Evolutionary conservation across 2,113 vertebrate genomes (phyloP).

Genomic region (Chlorodrepanis virens): DNA sequence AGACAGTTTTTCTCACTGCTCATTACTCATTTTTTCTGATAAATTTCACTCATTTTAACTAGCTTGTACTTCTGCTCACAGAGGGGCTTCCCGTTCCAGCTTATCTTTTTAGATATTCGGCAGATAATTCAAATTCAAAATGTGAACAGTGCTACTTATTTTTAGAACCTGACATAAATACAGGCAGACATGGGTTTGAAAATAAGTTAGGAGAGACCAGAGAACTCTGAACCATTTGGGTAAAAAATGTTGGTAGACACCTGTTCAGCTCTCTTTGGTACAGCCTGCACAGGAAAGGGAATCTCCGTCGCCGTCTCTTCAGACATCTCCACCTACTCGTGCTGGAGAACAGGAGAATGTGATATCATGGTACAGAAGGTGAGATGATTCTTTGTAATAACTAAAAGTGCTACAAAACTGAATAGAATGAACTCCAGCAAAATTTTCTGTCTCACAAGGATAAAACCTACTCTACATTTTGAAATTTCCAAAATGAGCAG

Average conservation of each 20-base stretch:
- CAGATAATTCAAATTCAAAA: conserved; percentile 56
- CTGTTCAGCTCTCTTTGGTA: background rate
- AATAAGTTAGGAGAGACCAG: background rate
- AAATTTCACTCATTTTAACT: conserved; percentile 52
- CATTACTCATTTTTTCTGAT: conserved; percentile 67
- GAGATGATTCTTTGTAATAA: background rate
- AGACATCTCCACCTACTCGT: background rate
- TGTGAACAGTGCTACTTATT: background rate
- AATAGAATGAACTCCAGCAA: background rate
- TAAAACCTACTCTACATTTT: background rate
- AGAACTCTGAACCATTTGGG: background rate
- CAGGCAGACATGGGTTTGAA: background rate
- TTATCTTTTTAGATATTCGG: conserved; percentile 46
- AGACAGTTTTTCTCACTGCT: conserved; percentile 28
- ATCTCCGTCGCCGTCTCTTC: background rate
- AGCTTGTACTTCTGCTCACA: background rate
- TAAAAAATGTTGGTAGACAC: background rate
- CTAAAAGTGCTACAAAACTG: background rate
- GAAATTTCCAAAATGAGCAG: background rate
- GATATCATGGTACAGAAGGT: background rate
- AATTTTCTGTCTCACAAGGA: background rate
- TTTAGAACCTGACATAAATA: conserved; percentile 20
- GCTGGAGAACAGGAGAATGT: background rate
- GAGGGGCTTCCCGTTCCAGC: conserved; percentile 42
- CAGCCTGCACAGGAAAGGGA: background rate